Evolutionary conservation across 2,797 vertebrate species (phyloP), one percentile per base, ranked within the genome.

Genomic region (Sebastes oblongus): DNA sequence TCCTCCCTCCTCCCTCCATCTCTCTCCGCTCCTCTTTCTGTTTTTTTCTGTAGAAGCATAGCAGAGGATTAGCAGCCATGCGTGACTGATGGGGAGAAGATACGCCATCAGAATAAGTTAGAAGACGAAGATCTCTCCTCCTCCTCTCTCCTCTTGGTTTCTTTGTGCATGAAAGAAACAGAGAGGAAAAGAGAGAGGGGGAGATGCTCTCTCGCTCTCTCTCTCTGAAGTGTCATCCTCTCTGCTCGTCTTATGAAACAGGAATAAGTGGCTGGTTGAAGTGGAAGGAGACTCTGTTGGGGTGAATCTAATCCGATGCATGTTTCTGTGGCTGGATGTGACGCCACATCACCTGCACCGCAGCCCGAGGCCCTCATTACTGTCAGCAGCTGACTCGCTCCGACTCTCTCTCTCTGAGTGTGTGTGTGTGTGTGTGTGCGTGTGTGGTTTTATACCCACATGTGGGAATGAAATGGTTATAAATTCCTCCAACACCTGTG

Each of bases 21-120:
- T 50, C 84, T 64, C 64, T 59, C 70, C 6, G 8, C 30, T 24
- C 61, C 34, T 25, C 42, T 64, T 16, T 65, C 46, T 67, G 66
- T 18, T 32, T 65, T 62, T 79, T 71, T 64, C 72, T 68, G 77
- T 10, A 77, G 88, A 89, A 89, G 86, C 86, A 83, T 78, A 92
- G 89, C 76, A 69, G 89, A 92, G 93, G 94, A 95, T 96, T 95
- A 95, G 87, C 94, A 92, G 78, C 89, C 85, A 82, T 83, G 90
- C 80, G 65, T 94, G 93, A 94, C 93, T 95, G 95, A 95, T 95
- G 91, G 88, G 89, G 75, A 88, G 92, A 88, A 93, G 91, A 93
- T 91, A 92, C 82, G 68, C 89, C 90, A 93, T 95, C 90, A 93
- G 92, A 95, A 94, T 94, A 92, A 86, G 88, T 92, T 90, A 94